phyloP scores from a whole-genome alignment of 2,113 vertebrate genomes.

The Cyprinodon brontotheroides region DNA sequence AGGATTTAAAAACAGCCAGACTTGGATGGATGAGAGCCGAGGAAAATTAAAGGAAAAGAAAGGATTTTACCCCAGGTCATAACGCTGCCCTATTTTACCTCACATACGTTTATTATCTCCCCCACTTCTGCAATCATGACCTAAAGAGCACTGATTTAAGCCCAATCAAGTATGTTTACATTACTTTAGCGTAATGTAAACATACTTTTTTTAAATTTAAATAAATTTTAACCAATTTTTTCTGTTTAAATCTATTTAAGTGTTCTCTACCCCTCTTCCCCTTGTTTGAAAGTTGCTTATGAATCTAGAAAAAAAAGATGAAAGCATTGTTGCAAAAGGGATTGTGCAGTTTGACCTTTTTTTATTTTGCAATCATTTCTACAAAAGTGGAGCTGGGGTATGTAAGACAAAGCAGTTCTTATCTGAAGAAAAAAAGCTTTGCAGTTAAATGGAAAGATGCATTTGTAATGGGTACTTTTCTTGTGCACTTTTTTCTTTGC shows the following conservation, averaged over 20 bases:
- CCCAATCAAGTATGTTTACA: conserved; percentile 25
- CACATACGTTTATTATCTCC: conserved; percentile 46
- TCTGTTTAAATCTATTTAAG: background rate
- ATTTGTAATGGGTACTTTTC: background rate
- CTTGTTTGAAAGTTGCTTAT: background rate
- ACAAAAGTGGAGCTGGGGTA: background rate
- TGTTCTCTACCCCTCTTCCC: background rate
- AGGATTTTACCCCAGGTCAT: conserved; percentile 34
- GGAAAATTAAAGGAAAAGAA: conserved; percentile 16
- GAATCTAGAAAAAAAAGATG: background rate
- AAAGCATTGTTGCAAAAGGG: background rate
- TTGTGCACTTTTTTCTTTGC: background rate
- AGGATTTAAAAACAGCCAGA: conserved; percentile 20
- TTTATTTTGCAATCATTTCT: background rate
- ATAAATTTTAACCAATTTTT: conserved; percentile 8
- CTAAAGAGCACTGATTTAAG: conserved; percentile 5
- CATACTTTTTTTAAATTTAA: too few relatives aligned
- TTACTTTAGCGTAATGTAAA: background rate
- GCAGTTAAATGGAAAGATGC: background rate
- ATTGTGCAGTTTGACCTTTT: background rate
- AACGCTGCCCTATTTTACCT: conserved; percentile 20
- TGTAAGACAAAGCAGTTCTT: background rate
- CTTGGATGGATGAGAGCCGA: conserved; percentile 37
- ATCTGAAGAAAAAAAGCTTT: background rate
- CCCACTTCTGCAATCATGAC: conserved; percentile 40